Conservation (phyloP, 1,140 invertebrate genomes). For the Drosophila teissieri region DNA sequence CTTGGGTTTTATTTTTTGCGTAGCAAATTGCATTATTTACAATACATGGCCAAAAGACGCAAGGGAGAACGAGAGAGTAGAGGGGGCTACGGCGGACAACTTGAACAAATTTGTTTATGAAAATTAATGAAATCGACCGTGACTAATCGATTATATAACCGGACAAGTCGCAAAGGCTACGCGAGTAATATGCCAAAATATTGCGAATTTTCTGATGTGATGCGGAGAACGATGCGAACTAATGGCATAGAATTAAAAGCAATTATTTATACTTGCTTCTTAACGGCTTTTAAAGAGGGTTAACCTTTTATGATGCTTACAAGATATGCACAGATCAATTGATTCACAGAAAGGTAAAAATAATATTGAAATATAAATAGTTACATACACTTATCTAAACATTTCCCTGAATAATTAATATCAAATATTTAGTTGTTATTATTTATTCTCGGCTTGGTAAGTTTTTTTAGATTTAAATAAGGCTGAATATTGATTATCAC, state of each 20-base stretch:
- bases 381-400: no score
- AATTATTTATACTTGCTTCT: conserved; percentile 55
- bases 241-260: conserved; percentile 46
- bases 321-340: background rate
- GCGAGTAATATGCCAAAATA: conserved; percentile 41
- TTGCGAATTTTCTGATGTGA: conserved; percentile 14
- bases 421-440: no score
- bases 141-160: conserved; percentile 60
- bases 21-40: conserved; percentile 77
- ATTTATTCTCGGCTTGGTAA: no score
- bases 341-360: no score
- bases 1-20: conserved; percentile 30
- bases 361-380: no score
- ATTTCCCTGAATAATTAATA: no score
- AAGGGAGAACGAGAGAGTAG: background rate
- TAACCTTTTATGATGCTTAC: background rate
- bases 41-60: conserved; percentile 57
- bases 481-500: background rate
- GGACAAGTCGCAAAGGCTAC: conserved; percentile 17
- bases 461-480: background rate
- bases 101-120: conserved; percentile 75
- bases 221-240: background rate
- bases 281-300: background rate
- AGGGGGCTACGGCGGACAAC: conserved; percentile 12
- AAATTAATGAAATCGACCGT: conserved; percentile 76